Evolutionary conservation across 2,113 vertebrate species (phyloP).

Genomic region (Platichthys stellatus): DNA sequence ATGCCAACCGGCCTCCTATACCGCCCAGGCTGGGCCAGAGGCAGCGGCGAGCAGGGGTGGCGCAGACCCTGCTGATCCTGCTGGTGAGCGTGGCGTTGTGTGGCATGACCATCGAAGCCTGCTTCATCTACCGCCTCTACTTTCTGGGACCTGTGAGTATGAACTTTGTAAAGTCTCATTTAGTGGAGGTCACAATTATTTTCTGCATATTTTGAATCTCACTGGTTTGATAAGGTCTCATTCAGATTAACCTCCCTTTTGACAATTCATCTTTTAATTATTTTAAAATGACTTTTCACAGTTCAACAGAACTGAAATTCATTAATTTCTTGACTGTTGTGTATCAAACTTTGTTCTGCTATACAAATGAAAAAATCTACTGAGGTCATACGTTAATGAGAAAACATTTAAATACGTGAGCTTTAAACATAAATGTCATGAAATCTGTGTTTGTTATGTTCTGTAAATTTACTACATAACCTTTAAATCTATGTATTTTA

Average conservation of each 20-base stretch:
- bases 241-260: no score
- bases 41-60: rapidly evolving
- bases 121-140: conserved; percentile 80
- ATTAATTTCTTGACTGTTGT: neutral
- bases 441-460: neutral
- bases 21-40: conserved; percentile 41
- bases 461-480: neutral
- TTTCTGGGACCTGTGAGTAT: conserved; percentile 51
- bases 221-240: no score
- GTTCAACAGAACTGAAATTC: neutral
- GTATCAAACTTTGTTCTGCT: neutral
- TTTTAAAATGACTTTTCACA: no score
- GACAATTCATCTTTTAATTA: no score
- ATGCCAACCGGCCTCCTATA: conserved; percentile 59
- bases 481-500: neutral
- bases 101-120: conserved; percentile 79
- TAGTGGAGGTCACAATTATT: neutral
- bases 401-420: no score
- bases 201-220: neutral
- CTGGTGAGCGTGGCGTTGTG: conserved; percentile 74
- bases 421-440: neutral
- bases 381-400: neutral
- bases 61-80: conserved; percentile 71
- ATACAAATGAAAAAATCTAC: neutral
- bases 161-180: neutral